Evolutionary conservation across 2,797 vertebrate species (phyloP).

Genomic region (Thunnus albacares): DNA sequence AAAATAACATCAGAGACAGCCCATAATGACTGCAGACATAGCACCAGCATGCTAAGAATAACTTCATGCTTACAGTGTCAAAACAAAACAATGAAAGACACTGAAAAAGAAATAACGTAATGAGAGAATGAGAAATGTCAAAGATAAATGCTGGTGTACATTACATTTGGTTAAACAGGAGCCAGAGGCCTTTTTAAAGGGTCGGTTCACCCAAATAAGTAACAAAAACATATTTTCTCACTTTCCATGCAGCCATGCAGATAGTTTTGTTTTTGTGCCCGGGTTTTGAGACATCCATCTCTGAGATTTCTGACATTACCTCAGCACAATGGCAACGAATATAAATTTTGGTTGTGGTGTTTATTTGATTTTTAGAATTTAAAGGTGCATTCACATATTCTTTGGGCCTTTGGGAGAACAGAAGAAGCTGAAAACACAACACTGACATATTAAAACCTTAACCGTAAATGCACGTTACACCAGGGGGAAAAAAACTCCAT

Average conservation of each 20-base stretch:
- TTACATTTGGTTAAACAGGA: neutral
- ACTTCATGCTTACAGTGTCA: constrained; percentile 6
- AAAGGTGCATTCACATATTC: no score
- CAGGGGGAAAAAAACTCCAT: no score
- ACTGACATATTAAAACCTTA: no score
- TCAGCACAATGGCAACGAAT: neutral
- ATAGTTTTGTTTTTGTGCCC: neutral
- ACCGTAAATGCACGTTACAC: no score
- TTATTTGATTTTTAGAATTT: no score
- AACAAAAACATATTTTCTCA: no score
- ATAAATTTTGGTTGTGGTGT: no score
- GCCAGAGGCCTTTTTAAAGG: neutral
- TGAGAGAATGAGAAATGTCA: neutral
- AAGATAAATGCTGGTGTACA: constrained; percentile 4
- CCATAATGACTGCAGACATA: constrained; percentile 7
- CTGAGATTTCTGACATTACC: neutral
- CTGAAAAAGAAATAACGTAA: constrained; percentile 10
- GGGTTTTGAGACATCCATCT: neutral
- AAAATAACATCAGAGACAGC: constrained; percentile 30
- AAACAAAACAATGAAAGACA: constrained; percentile 19
- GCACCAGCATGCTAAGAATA: neutral
- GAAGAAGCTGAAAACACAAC: no score
- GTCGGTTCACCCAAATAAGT: no score
- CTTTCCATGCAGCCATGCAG: neutral
- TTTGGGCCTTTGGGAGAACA: no score